These are phyloP conservation scores for Spermophilus dauricus DNA, from an alignment of 2,113 vertebrate species.

Conservation along the genomic window DNA sequence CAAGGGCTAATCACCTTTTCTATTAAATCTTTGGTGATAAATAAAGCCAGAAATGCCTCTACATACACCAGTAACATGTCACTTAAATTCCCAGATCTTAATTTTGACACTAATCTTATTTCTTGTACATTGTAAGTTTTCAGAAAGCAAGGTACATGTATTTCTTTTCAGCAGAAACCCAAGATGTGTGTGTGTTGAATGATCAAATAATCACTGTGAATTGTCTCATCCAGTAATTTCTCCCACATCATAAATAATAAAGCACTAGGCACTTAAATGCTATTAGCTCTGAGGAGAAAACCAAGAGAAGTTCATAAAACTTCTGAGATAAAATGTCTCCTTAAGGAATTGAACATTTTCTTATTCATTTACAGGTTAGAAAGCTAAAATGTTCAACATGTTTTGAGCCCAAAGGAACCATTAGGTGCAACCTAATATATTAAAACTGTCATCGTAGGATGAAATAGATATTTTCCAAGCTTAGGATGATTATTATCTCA, in stretches of 20 bases:
- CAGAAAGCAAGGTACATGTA: not conserved
- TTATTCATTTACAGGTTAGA: conserved; percentile 62
- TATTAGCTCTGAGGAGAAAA: not conserved
- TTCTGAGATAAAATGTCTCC: conserved; percentile 51
- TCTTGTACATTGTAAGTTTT: not conserved
- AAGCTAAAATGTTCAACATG: conserved; percentile 43
- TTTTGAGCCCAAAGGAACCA: conserved; percentile 49
- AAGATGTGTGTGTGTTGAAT: not conserved
- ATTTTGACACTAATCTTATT: not conserved
- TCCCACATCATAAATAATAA: conserved; percentile 22
- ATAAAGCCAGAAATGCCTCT: conserved; percentile 28
- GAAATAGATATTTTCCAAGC: conserved; percentile 41
- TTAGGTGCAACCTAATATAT: conserved; percentile 4
- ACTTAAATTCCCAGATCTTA: conserved; percentile 7
- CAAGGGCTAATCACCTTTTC: not conserved
- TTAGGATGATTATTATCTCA: not conserved
- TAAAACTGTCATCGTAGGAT: not conserved
- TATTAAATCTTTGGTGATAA: not conserved
- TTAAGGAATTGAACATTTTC: conserved; percentile 28
- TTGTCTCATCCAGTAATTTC: conserved; percentile 28
- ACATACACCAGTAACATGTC: not conserved
- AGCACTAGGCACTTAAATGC: conserved; percentile 40
- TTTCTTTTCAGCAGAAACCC: not conserved
- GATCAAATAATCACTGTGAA: conserved; percentile 23
- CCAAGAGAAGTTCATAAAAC: conserved; percentile 51